Conservation (phyloP, 2,113 vertebrate species). For the Pygoscelis antarcticus region DNA sequence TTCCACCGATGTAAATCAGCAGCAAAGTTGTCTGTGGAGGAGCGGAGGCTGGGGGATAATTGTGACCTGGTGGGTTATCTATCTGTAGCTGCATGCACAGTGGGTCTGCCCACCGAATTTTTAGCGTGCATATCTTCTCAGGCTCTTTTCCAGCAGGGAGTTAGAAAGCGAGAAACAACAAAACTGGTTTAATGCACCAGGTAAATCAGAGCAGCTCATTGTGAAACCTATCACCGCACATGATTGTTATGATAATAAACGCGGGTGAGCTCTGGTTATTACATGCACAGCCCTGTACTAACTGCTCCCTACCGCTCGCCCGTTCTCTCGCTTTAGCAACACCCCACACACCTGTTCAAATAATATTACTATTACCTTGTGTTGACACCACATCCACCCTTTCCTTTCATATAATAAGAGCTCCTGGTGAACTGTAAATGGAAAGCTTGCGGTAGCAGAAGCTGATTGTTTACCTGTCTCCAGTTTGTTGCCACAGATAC, state of each 20-base stretch:
- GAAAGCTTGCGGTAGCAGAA: conserved; percentile 71
- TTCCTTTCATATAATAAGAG: conserved; percentile 76
- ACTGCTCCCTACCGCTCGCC: conserved; percentile 61
- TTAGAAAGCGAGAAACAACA: not conserved
- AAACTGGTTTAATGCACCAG: not conserved
- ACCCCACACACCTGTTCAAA: conserved; percentile 86
- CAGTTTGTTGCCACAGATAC: conserved; percentile 64
- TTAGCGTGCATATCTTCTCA: rapidly evolving
- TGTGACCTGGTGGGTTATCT: not conserved
- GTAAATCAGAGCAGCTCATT: conserved; percentile 36
- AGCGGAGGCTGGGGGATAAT: not conserved
- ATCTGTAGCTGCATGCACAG: not conserved
- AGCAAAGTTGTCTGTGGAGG: not conserved
- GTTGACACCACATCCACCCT: conserved; percentile 68
- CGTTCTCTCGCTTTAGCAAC: conserved; percentile 69
- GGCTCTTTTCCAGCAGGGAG: not conserved
- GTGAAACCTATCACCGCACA: conserved; percentile 27
- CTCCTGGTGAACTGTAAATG: conserved; percentile 71
- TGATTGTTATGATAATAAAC: conserved; percentile 21
- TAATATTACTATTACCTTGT: conserved; percentile 72
- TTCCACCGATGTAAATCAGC: not conserved
- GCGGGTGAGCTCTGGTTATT: conserved; percentile 13
- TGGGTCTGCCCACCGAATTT: not conserved
- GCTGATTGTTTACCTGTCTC: conserved; percentile 32
- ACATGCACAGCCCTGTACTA: conserved; percentile 54